These are phyloP conservation scores for Eidolon helvum DNA, from an alignment of 2,113 vertebrate species.

Conservation along the genomic window DNA sequence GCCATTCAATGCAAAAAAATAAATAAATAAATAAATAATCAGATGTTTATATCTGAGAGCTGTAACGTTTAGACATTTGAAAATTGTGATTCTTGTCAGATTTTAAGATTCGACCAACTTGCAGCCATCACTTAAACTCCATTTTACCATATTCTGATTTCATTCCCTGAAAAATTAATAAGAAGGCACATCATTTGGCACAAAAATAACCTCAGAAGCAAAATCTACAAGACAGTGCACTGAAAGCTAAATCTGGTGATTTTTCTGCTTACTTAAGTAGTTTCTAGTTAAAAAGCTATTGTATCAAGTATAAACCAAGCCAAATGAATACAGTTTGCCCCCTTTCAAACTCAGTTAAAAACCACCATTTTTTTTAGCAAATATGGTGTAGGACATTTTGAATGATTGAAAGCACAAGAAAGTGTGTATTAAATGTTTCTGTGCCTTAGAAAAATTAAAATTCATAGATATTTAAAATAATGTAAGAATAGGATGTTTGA, in stretches of 20 bases:
- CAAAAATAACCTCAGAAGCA: conserved; percentile 26
- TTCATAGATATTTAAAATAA: conserved; percentile 30
- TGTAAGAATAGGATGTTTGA: background rate
- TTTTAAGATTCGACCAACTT: conserved; percentile 55
- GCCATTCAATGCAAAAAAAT: conserved; percentile 59
- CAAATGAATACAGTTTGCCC: conserved; percentile 4
- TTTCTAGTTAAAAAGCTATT: conserved; percentile 40
- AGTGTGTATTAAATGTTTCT: background rate
- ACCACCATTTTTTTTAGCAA: conserved; percentile 1
- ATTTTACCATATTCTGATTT: conserved; percentile 70
- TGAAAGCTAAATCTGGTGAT: background rate
- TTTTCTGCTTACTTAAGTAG: background rate
- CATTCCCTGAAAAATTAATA: conserved; percentile 65
- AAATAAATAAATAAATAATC: conserved; percentile 13
- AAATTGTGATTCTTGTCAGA: conserved; percentile 68
- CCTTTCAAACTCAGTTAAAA: background rate
- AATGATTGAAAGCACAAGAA: background rate
- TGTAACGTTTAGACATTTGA: conserved; percentile 68
- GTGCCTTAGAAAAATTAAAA: background rate
- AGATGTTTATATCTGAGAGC: conserved; percentile 51
- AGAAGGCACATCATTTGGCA: conserved; percentile 28
- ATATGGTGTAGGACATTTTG: conserved; percentile 17
- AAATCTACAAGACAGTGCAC: background rate
- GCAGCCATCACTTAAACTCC: conserved; percentile 64
- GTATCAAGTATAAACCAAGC: conserved; percentile 5